Conservation (phyloP, 1,140 invertebrate species). For the Pseudomyrmex dendroicus region DNA sequence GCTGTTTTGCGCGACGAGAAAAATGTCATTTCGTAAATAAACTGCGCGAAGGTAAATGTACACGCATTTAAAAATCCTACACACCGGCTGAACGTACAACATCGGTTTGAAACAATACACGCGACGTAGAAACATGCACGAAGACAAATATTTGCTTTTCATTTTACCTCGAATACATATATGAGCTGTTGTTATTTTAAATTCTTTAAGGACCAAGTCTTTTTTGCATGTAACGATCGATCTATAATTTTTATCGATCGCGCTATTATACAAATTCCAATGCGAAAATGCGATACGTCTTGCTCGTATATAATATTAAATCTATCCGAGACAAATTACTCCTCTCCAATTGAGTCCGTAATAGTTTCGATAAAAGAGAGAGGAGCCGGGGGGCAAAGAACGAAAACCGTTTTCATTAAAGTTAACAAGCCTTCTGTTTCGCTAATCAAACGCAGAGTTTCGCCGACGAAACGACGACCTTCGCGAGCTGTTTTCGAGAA, state of each 20-base stretch:
- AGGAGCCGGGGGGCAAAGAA: background rate
- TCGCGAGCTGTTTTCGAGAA: conserved; percentile 52
- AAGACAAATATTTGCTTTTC: conserved; percentile 57
- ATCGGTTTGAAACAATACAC: conserved; percentile 53
- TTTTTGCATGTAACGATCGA: conserved; percentile 24
- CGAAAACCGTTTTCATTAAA: conserved; percentile 50
- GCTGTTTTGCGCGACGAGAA: conserved; percentile 18
- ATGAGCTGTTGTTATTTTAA: conserved; percentile 43
- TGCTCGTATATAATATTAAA: background rate
- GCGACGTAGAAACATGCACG: conserved; percentile 45
- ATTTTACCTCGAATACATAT: conserved; percentile 36
- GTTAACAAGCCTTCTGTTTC: conserved; percentile 55
- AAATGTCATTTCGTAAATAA: conserved; percentile 57
- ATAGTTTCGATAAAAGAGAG: conserved; percentile 25
- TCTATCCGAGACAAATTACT: background rate
- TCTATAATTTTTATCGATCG: conserved; percentile 16
- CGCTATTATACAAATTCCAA: background rate
- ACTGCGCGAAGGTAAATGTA: conserved; percentile 47
- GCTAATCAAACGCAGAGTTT: conserved; percentile 55
- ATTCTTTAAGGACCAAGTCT: conserved; percentile 51
- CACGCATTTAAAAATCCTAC: conserved; percentile 59
- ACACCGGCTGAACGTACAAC: conserved; percentile 34
- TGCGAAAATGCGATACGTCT: background rate
- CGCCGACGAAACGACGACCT: conserved; percentile 10
- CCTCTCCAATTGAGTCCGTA: background rate